A percentile compares a stretch with the other conserved stretches of the same genome.
These are phyloP conservation scores for Nixonia krombeini DNA, from an alignment of 1,140 invertebrate genomes.

Conservation along the genomic window DNA sequence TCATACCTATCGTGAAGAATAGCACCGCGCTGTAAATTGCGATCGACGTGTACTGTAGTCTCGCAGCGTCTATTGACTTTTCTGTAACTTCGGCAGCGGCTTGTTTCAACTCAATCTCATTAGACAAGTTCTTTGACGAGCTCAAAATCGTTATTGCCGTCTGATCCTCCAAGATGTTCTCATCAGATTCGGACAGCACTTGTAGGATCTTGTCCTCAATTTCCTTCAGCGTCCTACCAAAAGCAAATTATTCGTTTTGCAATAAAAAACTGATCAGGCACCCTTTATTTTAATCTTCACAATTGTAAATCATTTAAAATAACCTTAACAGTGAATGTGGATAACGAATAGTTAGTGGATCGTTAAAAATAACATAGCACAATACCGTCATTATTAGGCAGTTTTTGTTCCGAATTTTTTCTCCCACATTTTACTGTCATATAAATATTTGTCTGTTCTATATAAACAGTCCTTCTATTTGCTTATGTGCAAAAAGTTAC, in stretches of 20 bases:
- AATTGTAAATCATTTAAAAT: too few species aligned
- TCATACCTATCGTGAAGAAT: constrained; percentile 94
- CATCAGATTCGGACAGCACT: constrained; percentile 88
- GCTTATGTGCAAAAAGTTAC: too few species aligned
- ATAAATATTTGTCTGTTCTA: too few species aligned
- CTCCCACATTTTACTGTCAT: too few species aligned
- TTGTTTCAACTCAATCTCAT: constrained; percentile 92
- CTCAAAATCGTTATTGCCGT: constrained; percentile 92
- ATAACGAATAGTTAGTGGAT: too few species aligned
- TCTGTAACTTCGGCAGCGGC: constrained; percentile 89
- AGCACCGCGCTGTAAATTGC: constrained; percentile 91
- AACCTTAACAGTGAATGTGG: too few species aligned
- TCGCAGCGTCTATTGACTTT: constrained; percentile 85
- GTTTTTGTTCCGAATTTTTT: too few species aligned
- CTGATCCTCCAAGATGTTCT: constrained; percentile 96
- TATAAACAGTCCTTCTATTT: too few species aligned
- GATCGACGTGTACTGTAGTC: constrained; percentile 90
- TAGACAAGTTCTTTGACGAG: constrained; percentile 90
- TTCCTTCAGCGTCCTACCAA: constrained; percentile 85
- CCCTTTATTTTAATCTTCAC: too few species aligned
- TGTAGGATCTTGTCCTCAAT: constrained; percentile 95
- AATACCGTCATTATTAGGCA: too few species aligned
- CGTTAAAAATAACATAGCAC: too few species aligned
- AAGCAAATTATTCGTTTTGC: background rate
- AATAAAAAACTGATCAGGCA: too few species aligned